Conservation (phyloP, 2,888 invertebrate genomes). For the Synanthedon myopaeformis region DNA sequence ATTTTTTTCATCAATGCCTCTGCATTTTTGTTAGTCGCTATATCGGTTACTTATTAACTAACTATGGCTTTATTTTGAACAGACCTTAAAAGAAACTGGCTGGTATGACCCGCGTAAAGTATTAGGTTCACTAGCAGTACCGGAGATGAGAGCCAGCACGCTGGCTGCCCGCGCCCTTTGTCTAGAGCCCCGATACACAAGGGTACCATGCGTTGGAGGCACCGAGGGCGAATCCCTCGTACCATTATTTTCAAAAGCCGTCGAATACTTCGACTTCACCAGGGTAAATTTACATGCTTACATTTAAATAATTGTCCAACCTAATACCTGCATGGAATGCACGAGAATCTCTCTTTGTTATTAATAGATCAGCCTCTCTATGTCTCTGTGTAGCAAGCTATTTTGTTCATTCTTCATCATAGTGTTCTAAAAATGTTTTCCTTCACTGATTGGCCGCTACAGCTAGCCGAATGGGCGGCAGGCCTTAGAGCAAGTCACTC, state of each 20-base stretch:
- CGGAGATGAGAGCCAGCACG: slow-evolving; percentile 59
- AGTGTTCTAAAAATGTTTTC: no score
- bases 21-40: no score
- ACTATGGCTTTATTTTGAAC: slow-evolving; percentile 3
- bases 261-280: slow-evolving; percentile 51
- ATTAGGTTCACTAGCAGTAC: slow-evolving; percentile 53
- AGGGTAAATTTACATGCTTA: slow-evolving; percentile 25
- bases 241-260: slow-evolving; percentile 54
- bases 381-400: no score
- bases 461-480: no score
- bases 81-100: slow-evolving; percentile 55
- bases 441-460: no score
- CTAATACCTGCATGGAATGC: not conserved
- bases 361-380: no score
- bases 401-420: no score
- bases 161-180: slow-evolving; percentile 48
- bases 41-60: no score
- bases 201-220: slow-evolving; percentile 57
- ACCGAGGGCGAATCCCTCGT: slow-evolving; percentile 51
- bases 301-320: not conserved
- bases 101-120: slow-evolving; percentile 53
- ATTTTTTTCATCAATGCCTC: no score
- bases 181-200: slow-evolving; percentile 48
- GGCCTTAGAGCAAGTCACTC: no score
- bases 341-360: no score